Percentiles rank a stretch among this genome's conserved stretches.
Conservation (phyloP, 2,113 vertebrate genomes). For the Corythoichthys haematopterus region DNA sequence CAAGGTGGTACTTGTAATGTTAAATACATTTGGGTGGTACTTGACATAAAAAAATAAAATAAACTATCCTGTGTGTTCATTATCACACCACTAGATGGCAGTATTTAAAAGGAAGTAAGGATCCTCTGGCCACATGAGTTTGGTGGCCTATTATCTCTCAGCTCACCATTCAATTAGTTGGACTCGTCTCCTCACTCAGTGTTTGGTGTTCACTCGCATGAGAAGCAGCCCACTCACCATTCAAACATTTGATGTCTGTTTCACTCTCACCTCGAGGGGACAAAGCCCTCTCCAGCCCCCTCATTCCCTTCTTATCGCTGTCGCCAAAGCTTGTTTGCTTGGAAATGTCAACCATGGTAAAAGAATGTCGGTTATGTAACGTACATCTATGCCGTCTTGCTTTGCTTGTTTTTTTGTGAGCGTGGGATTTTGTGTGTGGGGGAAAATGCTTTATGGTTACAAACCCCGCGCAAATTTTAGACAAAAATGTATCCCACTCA, state of each 20-base stretch:
- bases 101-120: constrained; percentile 23
- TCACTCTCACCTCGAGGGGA: constrained; percentile 48
- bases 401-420: constrained; percentile 7
- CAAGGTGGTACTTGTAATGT: too few relatives aligned
- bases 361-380: constrained; percentile 52
- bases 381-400: constrained; percentile 43
- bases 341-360: constrained; percentile 55
- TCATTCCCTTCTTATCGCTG: constrained; percentile 47
- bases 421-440: constrained; percentile 44
- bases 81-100: constrained; percentile 48
- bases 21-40: too few relatives aligned
- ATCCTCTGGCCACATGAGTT: neutral
- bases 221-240: constrained; percentile 23
- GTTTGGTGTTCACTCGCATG: constrained; percentile 19
- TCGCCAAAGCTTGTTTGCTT: constrained; percentile 49
- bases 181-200: constrained; percentile 6
- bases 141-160: neutral
- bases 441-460: constrained; percentile 49
- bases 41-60: too few relatives aligned
- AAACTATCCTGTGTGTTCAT: constrained; percentile 5
- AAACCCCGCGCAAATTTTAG: constrained; percentile 38
- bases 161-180: neutral
- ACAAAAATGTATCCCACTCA: constrained; percentile 25
- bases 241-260: constrained; percentile 41
- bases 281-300: constrained; percentile 27